Conservation (phyloP, 2,888 invertebrate genomes). For the Epicampocera succincta region DNA sequence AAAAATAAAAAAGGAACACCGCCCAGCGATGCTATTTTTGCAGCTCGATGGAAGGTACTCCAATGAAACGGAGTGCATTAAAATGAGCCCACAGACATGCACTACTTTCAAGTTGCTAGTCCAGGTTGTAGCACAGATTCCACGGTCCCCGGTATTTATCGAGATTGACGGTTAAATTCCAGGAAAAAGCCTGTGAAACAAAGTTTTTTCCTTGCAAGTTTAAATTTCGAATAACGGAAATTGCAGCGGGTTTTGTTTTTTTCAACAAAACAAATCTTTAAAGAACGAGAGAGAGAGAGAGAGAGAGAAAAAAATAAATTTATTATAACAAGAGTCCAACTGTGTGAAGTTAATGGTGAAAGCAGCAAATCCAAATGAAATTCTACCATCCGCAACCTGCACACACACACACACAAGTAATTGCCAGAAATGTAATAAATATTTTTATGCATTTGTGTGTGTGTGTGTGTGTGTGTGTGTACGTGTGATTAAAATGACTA, state of each 20-base stretch:
- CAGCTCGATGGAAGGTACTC: too few relatives aligned
- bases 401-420: neutral
- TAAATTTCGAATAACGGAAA: too few relatives aligned
- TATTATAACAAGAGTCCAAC: conserved; percentile 4
- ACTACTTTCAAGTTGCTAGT: too few relatives aligned
- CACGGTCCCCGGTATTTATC: too few relatives aligned
- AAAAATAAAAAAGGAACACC: too few relatives aligned
- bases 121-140: too few relatives aligned
- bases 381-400: neutral
- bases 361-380: conserved; percentile 12
- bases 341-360: conserved; percentile 32
- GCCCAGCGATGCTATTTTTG: too few relatives aligned
- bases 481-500: conserved; percentile 15
- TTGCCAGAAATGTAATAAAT: conserved; percentile 29
- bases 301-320: neutral
- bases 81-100: too few relatives aligned
- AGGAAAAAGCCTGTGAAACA: too few relatives aligned
- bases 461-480: conserved; percentile 16
- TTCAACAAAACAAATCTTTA: conserved; percentile 1
- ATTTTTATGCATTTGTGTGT: conserved; percentile 4
- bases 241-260: neutral
- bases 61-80: too few relatives aligned
- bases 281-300: neutral
- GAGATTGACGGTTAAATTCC: too few relatives aligned
- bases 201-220: too few relatives aligned